A percentile compares a stretch with the other conserved stretches of the same genome.
Evolutionary conservation across 2,888 invertebrate genomes (phyloP).

Genomic region (Ennomos quercinarius): DNA sequence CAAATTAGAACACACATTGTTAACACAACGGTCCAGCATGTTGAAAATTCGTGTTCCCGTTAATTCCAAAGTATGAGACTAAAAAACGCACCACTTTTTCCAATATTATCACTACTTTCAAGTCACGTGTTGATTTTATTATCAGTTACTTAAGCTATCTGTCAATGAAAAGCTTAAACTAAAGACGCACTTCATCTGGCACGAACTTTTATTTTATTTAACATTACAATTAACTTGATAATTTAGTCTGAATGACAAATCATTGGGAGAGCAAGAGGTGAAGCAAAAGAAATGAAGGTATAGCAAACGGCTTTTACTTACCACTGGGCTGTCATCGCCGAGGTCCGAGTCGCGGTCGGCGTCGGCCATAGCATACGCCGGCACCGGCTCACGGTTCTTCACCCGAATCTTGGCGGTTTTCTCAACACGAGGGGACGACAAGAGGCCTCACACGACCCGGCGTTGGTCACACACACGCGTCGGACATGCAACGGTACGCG

Average conservation of each 20-base stretch:
- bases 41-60: too few relatives aligned
- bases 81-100: too few relatives aligned
- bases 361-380: slow-evolving; percentile 93
- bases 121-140: too few relatives aligned
- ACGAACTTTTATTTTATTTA: too few relatives aligned
- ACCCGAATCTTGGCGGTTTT: slow-evolving; percentile 93
- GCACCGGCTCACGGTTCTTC: slow-evolving; percentile 94
- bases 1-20: slow-evolving; percentile 7
- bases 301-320: slow-evolving; percentile 75
- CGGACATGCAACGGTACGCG: slow-evolving; percentile 54
- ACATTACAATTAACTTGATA: too few relatives aligned
- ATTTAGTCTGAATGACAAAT: too few relatives aligned
- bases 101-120: too few relatives aligned
- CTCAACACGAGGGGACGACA: slow-evolving; percentile 60
- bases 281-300: slow-evolving; percentile 26
- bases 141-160: too few relatives aligned
- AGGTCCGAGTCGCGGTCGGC: slow-evolving; percentile 89
- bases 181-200: too few relatives aligned
- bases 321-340: slow-evolving; percentile 91
- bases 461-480: slow-evolving; percentile 66
- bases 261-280: too few relatives aligned
- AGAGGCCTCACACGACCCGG: slow-evolving; percentile 66
- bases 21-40: background rate
- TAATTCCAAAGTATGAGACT: too few relatives aligned
- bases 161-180: too few relatives aligned